phyloP scores from a whole-genome alignment of 2,888 invertebrate species.

The Epistrophe grossulariae region DNA sequence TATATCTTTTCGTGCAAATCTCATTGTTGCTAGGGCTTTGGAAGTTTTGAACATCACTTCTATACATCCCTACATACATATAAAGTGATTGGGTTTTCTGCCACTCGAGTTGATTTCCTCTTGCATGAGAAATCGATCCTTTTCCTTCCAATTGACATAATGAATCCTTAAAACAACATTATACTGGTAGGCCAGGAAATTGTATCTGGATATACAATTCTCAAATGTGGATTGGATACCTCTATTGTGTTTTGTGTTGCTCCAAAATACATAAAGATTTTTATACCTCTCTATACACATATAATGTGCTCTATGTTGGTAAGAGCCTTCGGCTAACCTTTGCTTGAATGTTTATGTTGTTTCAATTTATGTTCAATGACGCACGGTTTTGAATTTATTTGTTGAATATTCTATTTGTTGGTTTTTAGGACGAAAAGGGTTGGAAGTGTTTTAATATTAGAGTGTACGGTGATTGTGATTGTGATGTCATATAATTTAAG shows the following conservation, averaged over 20 bases:
- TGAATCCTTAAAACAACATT: slow-evolving; percentile 63
- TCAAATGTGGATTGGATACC: slow-evolving; percentile 22
- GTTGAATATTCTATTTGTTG: slow-evolving; percentile 48
- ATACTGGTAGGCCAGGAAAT: slow-evolving; percentile 48
- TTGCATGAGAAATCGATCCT: slow-evolving; percentile 50
- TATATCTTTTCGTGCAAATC: slow-evolving; percentile 10
- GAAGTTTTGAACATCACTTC: not conserved
- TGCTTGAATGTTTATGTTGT: slow-evolving; percentile 27
- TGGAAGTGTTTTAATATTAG: slow-evolving; percentile 14
- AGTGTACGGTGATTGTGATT: slow-evolving; percentile 29
- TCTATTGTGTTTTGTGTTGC: not conserved
- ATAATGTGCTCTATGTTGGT: slow-evolving; percentile 9
- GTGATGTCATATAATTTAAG: not conserved
- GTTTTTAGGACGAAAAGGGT: slow-evolving; percentile 22
- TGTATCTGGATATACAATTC: slow-evolving; percentile 47
- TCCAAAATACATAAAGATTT: slow-evolving; percentile 1
- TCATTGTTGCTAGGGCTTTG: not conserved
- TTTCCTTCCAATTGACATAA: slow-evolving; percentile 45
- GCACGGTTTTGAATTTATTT: slow-evolving; percentile 58
- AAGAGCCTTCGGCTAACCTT: slow-evolving; percentile 4
- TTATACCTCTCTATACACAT: not conserved
- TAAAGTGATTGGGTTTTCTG: slow-evolving; percentile 28
- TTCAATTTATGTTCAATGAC: slow-evolving; percentile 56
- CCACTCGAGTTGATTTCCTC: slow-evolving; percentile 53
- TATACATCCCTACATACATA: not conserved